These are phyloP conservation scores for Ptychodera flava DNA, from an alignment of 35 echinoderm and acorn worm genomes.

Conservation along the genomic window DNA sequence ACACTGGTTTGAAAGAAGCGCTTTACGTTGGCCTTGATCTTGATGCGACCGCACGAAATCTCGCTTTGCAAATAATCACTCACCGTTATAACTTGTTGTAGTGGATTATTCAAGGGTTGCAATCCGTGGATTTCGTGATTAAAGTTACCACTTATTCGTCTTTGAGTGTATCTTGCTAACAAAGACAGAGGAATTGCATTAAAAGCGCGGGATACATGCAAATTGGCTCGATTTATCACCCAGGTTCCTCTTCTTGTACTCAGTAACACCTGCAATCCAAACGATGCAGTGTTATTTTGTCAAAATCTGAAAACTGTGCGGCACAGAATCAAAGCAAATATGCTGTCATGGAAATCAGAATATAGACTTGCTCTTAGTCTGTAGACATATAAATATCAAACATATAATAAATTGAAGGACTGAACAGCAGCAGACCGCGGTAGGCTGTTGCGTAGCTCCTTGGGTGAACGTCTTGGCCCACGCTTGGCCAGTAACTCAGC, in stretches of 20 bases:
- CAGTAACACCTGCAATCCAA: conserved; percentile 48
- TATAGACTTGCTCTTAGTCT: too few species aligned
- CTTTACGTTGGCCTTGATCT: conserved; percentile 60
- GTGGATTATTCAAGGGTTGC: conserved; percentile 35
- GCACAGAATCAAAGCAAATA: too few species aligned
- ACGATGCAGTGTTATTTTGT: too few species aligned
- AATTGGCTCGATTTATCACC: conserved; percentile 27
- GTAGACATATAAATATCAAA: too few species aligned
- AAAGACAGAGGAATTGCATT: conserved; percentile 1
- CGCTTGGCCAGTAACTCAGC: too few species aligned
- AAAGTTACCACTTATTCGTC: not conserved
- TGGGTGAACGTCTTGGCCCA: too few species aligned
- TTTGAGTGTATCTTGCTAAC: not conserved
- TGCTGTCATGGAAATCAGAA: too few species aligned
- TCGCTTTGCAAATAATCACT: conserved; percentile 64
- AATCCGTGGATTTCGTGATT: conserved; percentile 56
- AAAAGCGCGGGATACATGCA: conserved; percentile 19
- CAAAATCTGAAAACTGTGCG: too few species aligned
- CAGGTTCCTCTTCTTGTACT: conserved; percentile 55
- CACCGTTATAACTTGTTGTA: conserved; percentile 44
- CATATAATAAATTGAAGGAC: too few species aligned
- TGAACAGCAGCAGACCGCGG: too few species aligned
- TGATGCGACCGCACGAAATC: conserved; percentile 53
- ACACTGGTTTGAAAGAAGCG: conserved; percentile 53
- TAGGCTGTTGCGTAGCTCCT: too few species aligned